These are phyloP conservation scores for Sinosuthora webbiana DNA, from an alignment of 2,113 vertebrate genomes.

Conservation along the genomic window DNA sequence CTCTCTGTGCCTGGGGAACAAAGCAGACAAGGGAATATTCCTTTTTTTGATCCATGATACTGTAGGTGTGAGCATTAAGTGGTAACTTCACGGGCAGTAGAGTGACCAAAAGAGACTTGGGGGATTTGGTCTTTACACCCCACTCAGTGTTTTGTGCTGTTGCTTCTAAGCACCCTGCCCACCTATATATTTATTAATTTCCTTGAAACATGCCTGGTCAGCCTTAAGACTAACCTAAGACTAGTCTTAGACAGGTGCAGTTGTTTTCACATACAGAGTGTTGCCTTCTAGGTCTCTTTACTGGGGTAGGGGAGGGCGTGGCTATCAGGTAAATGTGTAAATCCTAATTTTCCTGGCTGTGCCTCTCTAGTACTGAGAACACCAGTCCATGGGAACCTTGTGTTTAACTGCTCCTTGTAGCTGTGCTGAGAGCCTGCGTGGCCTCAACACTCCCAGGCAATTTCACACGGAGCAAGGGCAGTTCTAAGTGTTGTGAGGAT, in stretches of 20 bases:
- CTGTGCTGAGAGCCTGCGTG: neutral
- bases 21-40: neutral
- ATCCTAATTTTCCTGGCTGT: neutral
- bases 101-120: neutral
- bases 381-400: neutral
- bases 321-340: neutral
- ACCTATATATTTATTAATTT: neutral
- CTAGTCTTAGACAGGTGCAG: neutral
- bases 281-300: neutral
- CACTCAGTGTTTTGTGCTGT: neutral
- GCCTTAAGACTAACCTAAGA: too few species aligned
- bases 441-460: neutral
- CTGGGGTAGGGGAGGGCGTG: too few species aligned
- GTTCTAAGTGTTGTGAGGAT: neutral
- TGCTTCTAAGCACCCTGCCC: neutral
- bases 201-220: neutral
- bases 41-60: neutral
- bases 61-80: neutral
- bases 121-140: neutral
- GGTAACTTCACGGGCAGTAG: neutral
- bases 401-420: neutral
- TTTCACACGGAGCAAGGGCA: neutral
- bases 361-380: neutral
- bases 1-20: neutral
- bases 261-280: neutral